phyloP scores from a whole-genome alignment of 2,113 vertebrate genomes.

The Megaceryle maxima region DNA sequence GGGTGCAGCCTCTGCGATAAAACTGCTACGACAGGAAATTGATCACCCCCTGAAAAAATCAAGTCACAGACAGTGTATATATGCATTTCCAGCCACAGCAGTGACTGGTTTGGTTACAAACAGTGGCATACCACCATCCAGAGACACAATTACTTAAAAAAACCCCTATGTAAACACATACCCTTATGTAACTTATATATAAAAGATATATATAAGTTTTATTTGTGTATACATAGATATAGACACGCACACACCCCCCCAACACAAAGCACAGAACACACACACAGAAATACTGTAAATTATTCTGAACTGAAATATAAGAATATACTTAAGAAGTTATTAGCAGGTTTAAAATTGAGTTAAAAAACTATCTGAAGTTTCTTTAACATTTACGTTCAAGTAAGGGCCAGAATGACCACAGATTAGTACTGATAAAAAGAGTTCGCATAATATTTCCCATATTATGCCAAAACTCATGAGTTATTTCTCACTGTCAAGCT shows the following conservation, averaged over 20 bases:
- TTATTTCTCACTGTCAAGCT: not conserved
- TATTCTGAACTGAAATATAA: constrained; percentile 37
- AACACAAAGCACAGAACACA: constrained; percentile 22
- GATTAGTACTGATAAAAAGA: constrained; percentile 49
- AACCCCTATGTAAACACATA: constrained; percentile 41
- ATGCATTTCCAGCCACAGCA: not conserved
- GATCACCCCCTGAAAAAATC: not conserved
- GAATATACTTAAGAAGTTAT: constrained; percentile 48
- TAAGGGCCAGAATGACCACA: constrained; percentile 33
- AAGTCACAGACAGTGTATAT: rapidly evolving
- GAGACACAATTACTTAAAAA: not conserved
- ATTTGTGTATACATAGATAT: constrained; percentile 53
- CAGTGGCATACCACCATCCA: not conserved
- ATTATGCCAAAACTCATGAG: not conserved
- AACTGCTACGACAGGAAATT: not conserved
- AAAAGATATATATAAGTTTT: constrained; percentile 40
- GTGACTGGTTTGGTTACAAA: not conserved
- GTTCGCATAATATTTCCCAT: not conserved
- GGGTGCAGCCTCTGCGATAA: not conserved
- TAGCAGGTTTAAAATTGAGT: constrained; percentile 51
- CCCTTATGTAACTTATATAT: constrained; percentile 50
- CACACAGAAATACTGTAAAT: not conserved
- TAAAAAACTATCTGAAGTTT: constrained; percentile 55
- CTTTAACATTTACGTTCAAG: constrained; percentile 58
- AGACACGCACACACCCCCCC: not conserved